Percentiles rank a stretch among this genome's conserved stretches.
Evolutionary conservation across 2,888 invertebrate genomes (phyloP).

Genomic region (Hydroisotoma schaefferi): DNA sequence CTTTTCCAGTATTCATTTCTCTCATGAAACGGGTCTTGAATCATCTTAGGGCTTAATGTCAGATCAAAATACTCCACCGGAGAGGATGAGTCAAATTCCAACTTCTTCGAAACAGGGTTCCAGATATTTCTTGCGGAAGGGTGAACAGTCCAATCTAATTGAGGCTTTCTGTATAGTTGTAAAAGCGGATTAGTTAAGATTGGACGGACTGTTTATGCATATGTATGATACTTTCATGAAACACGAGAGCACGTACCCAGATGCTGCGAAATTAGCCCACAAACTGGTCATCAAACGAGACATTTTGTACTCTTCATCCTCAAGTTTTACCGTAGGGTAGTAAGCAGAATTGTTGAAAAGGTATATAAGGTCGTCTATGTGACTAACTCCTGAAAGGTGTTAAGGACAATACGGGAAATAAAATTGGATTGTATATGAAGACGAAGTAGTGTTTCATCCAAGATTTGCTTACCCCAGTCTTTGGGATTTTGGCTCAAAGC

Average conservation of each 20-base stretch:
- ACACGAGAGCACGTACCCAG: conserved; percentile 37
- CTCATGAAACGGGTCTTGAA: conserved; percentile 35
- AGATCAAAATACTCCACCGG: conserved; percentile 37
- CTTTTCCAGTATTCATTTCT: conserved; percentile 38
- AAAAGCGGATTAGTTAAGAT: too few species aligned
- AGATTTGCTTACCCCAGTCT: conserved; percentile 39
- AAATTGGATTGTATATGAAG: background rate
- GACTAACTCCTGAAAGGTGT: conserved; percentile 28
- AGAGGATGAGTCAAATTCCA: conserved; percentile 1
- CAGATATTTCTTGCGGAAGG: too few species aligned
- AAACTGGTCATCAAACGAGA: conserved; percentile 33
- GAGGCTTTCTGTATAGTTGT: too few species aligned
- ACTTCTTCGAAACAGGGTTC: conserved; percentile 32
- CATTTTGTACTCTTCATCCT: conserved; percentile 39
- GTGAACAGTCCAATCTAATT: too few species aligned
- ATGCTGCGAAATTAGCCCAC: conserved; percentile 44
- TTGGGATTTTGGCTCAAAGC: conserved; percentile 38
- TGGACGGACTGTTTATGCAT: too few species aligned
- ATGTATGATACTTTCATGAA: too few species aligned
- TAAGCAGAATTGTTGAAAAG: conserved; percentile 42
- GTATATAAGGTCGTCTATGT: conserved; percentile 45
- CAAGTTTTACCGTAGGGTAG: conserved; percentile 30
- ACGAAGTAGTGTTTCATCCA: background rate
- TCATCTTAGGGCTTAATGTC: conserved; percentile 40
- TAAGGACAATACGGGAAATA: conserved; percentile 17